Base-by-base conservation (phyloP, 2,797 vertebrate species). In the Echeneis naucrates region DNA sequence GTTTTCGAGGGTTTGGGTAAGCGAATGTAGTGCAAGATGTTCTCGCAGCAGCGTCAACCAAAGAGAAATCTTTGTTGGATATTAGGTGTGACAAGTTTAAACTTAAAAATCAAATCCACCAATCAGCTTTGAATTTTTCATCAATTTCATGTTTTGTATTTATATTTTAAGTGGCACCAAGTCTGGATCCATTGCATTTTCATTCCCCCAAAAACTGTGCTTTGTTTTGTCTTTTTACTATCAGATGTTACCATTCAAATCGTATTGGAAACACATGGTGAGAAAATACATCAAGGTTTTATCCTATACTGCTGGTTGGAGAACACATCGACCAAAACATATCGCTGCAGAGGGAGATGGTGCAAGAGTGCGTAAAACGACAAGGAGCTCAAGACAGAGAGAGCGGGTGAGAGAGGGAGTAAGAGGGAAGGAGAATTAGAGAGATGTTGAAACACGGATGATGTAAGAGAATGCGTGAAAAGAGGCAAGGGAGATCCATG, bases 281-380 rank as follows among this genome's bases (percentile, higher is more conserved):
- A 60, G 64, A 88, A 85, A 84, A 77, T 83, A 79, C 73, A 88
- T 90, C 77, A 84, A 85, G 84, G 84, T 78, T 83, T 87, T 87
- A 81, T 86, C 81, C 87, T 81, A 83, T 86, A 77, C 82, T 87
- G 83, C 85, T 84, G 85, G 85, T 87, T 87, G 83, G 80, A 89
- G 84, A 90, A 78, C 81, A 87, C 90, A 92, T 90, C 84, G 88
- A 92, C 82, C 86, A 85, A 90, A 91, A 89, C 85, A 86, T 80
- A 88, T 87, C 72, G 68, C 87, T 89, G 86, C 85, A 87, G 88
- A 88, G 87, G 87, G 89, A 92, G 90, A 93, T 92, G 90, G 90
- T 90, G 90, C 89, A 92, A 92, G 86, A 92, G 89, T 69, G 87
- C 84, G 88, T 89, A 91, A 91, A 92, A 91, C 75, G 87, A 92